Conservation (phyloP, 2,797 vertebrate species). For the Coreius guichenoti region DNA sequence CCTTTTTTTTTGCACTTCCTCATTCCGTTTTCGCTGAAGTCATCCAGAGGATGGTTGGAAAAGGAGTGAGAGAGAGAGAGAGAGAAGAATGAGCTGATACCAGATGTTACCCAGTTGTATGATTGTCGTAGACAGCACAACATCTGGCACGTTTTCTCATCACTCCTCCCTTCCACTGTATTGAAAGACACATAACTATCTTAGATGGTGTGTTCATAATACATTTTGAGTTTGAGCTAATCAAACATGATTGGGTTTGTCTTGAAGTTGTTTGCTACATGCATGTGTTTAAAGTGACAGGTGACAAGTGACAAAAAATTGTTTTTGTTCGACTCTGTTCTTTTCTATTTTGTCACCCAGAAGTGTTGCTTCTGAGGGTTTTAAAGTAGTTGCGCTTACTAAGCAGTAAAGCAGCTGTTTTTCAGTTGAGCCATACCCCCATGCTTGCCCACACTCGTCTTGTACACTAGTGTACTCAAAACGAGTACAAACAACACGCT, state of each 20-base stretch:
- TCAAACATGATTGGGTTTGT: background rate
- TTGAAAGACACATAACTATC: background rate
- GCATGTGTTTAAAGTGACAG: background rate
- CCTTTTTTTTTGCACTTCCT: background rate
- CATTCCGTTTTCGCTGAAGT: slow-evolving; percentile 6
- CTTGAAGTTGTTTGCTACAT: background rate
- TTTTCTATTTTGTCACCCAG: background rate
- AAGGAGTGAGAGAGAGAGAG: background rate
- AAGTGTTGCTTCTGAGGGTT: background rate
- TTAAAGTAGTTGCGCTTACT: background rate
- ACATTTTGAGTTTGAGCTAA: background rate
- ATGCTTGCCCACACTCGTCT: slow-evolving; percentile 45
- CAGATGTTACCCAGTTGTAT: slow-evolving; percentile 45
- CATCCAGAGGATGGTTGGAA: slow-evolving; percentile 24
- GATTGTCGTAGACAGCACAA: slow-evolving; percentile 18
- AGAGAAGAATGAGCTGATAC: slow-evolving; percentile 37
- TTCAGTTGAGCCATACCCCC: background rate
- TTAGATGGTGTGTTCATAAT: background rate
- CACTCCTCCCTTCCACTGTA: slow-evolving; percentile 11
- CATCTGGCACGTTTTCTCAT: slow-evolving; percentile 30
- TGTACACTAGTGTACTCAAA: background rate
- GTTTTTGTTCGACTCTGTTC: background rate
- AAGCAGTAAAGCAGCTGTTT: slow-evolving; percentile 23
- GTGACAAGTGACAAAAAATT: background rate
- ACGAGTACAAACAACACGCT: slow-evolving; percentile 18